Conservation (phyloP, 2,888 invertebrate genomes). For the Achlya flavicornis region DNA sequence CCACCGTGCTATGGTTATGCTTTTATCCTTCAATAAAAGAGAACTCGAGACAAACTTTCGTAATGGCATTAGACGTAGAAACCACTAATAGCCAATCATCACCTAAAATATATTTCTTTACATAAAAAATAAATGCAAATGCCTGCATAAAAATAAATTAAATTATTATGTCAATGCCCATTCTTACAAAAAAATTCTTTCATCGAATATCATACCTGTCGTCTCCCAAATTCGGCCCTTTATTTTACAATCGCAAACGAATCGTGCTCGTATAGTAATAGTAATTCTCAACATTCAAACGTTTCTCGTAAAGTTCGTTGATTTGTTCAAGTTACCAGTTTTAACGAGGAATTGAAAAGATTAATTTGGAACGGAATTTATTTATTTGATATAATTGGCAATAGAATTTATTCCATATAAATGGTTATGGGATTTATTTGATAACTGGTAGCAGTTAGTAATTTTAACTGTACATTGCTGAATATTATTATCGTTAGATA, state of each 20-base stretch:
- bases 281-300: constrained; percentile 18
- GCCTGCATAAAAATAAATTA: background rate
- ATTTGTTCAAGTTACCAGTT: constrained; percentile 19
- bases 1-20: too few relatives aligned
- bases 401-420: constrained; percentile 4
- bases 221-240: background rate
- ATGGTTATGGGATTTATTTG: background rate
- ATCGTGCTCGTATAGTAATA: constrained; percentile 39
- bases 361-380: constrained; percentile 7
- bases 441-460: background rate
- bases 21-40: too few relatives aligned
- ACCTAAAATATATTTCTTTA: too few relatives aligned
- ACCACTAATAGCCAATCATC: too few relatives aligned
- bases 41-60: too few relatives aligned
- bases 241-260: constrained; percentile 30
- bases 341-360: constrained; percentile 14
- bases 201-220: too few relatives aligned
- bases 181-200: background rate
- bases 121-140: too few relatives aligned
- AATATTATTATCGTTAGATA: background rate
- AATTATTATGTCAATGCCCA: background rate
- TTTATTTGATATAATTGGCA: constrained; percentile 5
- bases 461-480: background rate
- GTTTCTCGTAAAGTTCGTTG: constrained; percentile 28
- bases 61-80: too few relatives aligned